Conservation (phyloP, 2,797 vertebrate species). For the Betta splendens region DNA sequence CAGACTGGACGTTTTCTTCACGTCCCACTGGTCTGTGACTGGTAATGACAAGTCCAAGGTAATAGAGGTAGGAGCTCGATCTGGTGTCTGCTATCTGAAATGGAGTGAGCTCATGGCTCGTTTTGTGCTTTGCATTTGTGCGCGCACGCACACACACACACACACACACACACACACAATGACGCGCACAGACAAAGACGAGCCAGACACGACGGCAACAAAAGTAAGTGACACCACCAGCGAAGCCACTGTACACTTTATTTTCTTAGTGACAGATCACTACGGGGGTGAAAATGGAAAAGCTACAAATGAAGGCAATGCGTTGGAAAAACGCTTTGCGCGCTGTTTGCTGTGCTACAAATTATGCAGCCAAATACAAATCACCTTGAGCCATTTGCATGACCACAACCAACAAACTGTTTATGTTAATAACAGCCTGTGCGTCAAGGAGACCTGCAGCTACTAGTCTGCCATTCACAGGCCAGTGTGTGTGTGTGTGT, state of each 20-base stretch:
- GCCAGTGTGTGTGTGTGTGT: constrained; percentile 47
- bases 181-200: constrained; percentile 29
- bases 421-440: constrained; percentile 51
- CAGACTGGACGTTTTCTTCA: constrained; percentile 31
- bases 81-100: constrained; percentile 36
- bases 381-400: constrained; percentile 53
- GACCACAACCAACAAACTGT: constrained; percentile 55
- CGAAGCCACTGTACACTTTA: neutral
- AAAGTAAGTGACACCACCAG: constrained; percentile 23
- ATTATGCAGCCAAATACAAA: constrained; percentile 52
- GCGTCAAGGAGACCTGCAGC: constrained; percentile 60
- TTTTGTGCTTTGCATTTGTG: constrained; percentile 32
- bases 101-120: constrained; percentile 38
- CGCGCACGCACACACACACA: neutral
- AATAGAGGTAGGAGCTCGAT: constrained; percentile 48
- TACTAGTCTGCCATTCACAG: constrained; percentile 60
- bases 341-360: constrained; percentile 39
- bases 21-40: constrained; percentile 41
- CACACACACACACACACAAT: constrained; percentile 6
- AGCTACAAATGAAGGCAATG: constrained; percentile 15
- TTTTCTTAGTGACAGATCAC: constrained; percentile 23
- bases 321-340: constrained; percentile 3
- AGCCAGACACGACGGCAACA: constrained; percentile 27
- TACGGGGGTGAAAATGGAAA: constrained; percentile 11
- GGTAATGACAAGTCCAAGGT: constrained; percentile 46